Conservation (phyloP, 2,113 vertebrate genomes). For the Malurus alboscapulatus region DNA sequence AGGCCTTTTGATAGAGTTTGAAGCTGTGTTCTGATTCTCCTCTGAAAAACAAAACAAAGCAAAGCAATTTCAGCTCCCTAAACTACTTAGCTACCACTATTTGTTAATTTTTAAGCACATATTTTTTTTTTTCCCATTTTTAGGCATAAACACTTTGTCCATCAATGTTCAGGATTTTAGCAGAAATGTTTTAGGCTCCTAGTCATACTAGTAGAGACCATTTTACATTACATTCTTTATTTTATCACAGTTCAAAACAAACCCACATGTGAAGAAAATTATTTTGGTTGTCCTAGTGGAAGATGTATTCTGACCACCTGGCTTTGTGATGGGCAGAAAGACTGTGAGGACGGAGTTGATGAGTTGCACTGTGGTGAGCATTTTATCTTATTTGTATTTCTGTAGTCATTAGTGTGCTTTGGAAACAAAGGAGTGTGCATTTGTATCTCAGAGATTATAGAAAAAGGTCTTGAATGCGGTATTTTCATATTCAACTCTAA, state of each 20-base stretch:
- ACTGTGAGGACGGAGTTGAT: slow-evolving; percentile 96
- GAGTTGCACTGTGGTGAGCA: slow-evolving; percentile 93
- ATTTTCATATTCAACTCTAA: neutral
- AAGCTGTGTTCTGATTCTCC: neutral
- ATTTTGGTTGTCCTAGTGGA: slow-evolving; percentile 96
- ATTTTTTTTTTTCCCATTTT: neutral
- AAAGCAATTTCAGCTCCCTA: neutral
- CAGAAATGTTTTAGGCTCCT: slow-evolving; percentile 57
- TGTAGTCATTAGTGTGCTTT: neutral
- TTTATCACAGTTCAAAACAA: slow-evolving; percentile 87
- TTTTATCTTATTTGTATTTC: neutral
- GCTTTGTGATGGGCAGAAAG: slow-evolving; percentile 97
- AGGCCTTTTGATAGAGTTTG: neutral
- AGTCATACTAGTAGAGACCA: slow-evolving; percentile 61
- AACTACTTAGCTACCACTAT: neutral
- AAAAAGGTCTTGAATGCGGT: neutral
- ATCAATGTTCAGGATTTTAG: neutral
- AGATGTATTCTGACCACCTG: slow-evolving; percentile 97
- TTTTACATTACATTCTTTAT: slow-evolving; percentile 72
- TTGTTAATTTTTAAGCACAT: neutral
- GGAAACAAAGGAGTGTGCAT: neutral
- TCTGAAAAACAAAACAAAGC: neutral
- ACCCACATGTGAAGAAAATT: slow-evolving; percentile 94
- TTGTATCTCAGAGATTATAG: neutral
- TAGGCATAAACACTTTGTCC: neutral